Percentiles rank a stretch among this genome's conserved stretches.
Conservation (phyloP, 1,140 invertebrate genomes). For the Heliconius congener region DNA sequence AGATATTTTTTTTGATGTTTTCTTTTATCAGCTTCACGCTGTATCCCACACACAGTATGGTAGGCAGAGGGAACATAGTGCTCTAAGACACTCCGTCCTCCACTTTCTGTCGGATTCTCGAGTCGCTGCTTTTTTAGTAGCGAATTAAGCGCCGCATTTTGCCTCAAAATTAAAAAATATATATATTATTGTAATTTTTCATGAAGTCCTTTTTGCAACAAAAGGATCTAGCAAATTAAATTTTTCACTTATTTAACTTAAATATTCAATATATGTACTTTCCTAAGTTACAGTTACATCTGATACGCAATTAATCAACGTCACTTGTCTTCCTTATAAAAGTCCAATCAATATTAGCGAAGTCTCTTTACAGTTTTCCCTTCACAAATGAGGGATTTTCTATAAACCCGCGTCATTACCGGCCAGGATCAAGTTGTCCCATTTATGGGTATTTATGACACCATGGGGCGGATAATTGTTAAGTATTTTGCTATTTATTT, state of each 20-base stretch:
- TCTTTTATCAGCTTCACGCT: neutral
- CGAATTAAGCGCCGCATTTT: too few relatives aligned
- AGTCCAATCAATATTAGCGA: constrained; percentile 6
- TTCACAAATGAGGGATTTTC: constrained; percentile 54
- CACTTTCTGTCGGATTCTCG: too few relatives aligned
- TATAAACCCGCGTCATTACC: constrained; percentile 52
- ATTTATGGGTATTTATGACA: constrained; percentile 46
- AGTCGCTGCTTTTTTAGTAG: too few relatives aligned
- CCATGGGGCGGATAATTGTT: constrained; percentile 42
- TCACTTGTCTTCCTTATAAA: constrained; percentile 11
- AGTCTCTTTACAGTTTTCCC: neutral
- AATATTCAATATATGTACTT: neutral
- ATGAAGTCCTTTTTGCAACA: too few relatives aligned
- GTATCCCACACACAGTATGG: too few relatives aligned
- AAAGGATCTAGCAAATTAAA: too few relatives aligned
- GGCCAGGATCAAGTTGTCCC: constrained; percentile 50
- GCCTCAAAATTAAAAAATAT: too few relatives aligned
- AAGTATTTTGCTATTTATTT: constrained; percentile 41
- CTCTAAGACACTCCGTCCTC: too few relatives aligned
- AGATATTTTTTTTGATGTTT: neutral
- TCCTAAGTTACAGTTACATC: neutral
- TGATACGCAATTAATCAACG: constrained; percentile 8
- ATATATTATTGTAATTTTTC: too few relatives aligned
- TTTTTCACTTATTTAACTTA: too few relatives aligned
- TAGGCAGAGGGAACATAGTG: too few relatives aligned